phyloP scores from a whole-genome alignment of 2,113 vertebrate genomes.

The Cebidichthys violaceus region DNA sequence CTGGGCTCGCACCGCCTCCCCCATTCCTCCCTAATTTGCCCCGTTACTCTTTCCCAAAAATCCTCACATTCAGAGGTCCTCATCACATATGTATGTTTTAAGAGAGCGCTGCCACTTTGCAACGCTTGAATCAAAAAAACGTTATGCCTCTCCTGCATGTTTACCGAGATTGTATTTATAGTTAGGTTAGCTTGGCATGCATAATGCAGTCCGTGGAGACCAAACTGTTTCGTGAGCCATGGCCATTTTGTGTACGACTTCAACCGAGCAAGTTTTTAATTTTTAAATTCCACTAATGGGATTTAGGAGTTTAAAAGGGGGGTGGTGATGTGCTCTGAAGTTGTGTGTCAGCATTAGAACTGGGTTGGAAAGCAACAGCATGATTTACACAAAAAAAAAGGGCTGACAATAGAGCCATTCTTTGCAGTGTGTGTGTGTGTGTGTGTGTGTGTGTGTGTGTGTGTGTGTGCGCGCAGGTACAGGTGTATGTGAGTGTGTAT shows the following conservation, averaged over 20 bases:
- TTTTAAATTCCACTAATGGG: conserved; percentile 74
- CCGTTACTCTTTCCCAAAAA: background rate
- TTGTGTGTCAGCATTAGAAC: conserved; percentile 51
- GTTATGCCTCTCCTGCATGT: conserved; percentile 45
- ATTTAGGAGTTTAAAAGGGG: conserved; percentile 52
- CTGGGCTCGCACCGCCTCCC: background rate
- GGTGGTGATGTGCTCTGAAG: conserved; percentile 32
- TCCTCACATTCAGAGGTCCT: conserved; percentile 10
- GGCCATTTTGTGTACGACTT: conserved; percentile 46
- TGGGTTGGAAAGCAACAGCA: conserved; percentile 39
- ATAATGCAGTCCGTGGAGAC: conserved; percentile 54
- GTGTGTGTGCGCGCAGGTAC: conserved; percentile 51
- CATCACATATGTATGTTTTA: conserved; percentile 43
- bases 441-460: conserved; percentile 38
- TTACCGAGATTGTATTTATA: conserved; percentile 40
- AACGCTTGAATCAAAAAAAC: conserved; percentile 28
- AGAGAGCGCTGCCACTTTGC: background rate
- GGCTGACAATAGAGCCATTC: conserved; percentile 53
- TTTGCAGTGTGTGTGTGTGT: conserved; percentile 23
- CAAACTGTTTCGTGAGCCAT: conserved; percentile 28
- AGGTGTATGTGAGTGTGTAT: conserved; percentile 40
- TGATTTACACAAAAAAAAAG: background rate
- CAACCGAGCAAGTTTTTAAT: conserved; percentile 51
- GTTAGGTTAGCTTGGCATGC: conserved; percentile 43
- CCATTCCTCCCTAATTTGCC: conserved; percentile 25